A percentile compares a stretch with the other conserved stretches of the same genome.
These are phyloP conservation scores for Cyanistes caeruleus DNA, from an alignment of 2,113 vertebrate genomes.

Conservation along the genomic window DNA sequence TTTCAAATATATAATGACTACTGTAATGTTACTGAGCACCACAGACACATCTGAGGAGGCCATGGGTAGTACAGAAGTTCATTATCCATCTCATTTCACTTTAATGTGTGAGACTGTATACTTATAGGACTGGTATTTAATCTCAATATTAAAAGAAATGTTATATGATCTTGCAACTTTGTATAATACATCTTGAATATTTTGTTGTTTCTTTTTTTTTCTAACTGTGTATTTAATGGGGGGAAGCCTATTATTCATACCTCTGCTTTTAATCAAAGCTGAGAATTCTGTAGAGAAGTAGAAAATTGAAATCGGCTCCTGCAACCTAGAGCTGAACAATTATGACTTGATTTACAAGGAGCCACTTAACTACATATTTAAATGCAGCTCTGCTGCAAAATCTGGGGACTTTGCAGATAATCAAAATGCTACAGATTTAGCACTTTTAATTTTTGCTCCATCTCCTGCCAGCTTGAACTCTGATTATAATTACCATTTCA, in stretches of 20 bases:
- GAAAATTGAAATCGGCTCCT: constrained; percentile 60
- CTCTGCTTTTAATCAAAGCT: constrained; percentile 71
- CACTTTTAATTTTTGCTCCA: constrained; percentile 80
- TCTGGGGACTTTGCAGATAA: constrained; percentile 75
- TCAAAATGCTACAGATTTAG: constrained; percentile 77
- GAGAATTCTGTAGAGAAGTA: constrained; percentile 58
- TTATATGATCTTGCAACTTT: not conserved
- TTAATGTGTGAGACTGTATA: not conserved
- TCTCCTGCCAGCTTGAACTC: constrained; percentile 74
- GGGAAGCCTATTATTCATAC: constrained; percentile 60
- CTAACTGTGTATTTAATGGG: constrained; percentile 18
- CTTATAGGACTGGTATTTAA: not conserved
- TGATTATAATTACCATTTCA: constrained; percentile 82
- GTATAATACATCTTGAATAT: not conserved
- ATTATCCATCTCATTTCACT: not conserved
- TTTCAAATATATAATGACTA: not conserved
- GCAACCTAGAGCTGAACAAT: constrained; percentile 68
- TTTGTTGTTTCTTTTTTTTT: constrained; percentile 27
- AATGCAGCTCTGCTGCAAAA: constrained; percentile 70
- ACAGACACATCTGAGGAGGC: not conserved
- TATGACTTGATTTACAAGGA: constrained; percentile 77
- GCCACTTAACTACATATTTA: constrained; percentile 64
- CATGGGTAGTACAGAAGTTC: not conserved
- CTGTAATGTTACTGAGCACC: not conserved
- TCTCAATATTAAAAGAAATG: not conserved